Evolutionary conservation across 2,888 invertebrate genomes (phyloP), one percentile per base, ranked within the genome.

Genomic region (Hirtodrosophila histrioides): DNA sequence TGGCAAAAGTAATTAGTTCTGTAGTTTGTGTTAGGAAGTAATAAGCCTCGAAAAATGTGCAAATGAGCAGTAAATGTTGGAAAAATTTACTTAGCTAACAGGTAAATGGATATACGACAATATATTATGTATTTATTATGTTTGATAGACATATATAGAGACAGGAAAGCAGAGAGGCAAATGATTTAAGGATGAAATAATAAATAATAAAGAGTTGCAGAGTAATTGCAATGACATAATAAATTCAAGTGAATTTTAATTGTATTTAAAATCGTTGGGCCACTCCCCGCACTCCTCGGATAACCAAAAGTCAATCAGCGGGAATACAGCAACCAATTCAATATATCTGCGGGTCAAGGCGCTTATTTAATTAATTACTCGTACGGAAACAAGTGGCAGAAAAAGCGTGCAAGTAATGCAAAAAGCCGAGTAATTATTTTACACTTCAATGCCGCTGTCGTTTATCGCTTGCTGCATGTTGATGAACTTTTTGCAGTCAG

Each of bases 301-400:
- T 53, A 77, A 77, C 81, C 69, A 75, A 85, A 85, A 85, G 87
- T 85, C 84, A 85, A 87, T 84, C 87, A 82, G 73, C 62, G 68
- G 58, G 71, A 73, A 77, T 75, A 68, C 77, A 56, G 54, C 60
- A 48, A 55, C 63, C 75, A 75, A 79, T 84, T 82, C 71, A 79
- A 79, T 85, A 81, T 78, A 85, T 75, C 69, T 79, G 69, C 71
- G 63, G 79, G 69, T 68, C 82, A 85, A 85, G 87, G 87, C 78
- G 75, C 86, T 82, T 78, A 87, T 87, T 87, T 69, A 85, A 87
- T 85, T 87, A 85, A 85, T 87, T 87, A 82, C 86, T 62, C 63
- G 65, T 29, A 12, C 54, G 72, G 45, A 57, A 75, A 77, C 66
- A 75, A 86, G 75, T 70, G 86, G 69, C 65, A 44, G 58, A 58